Percentiles rank a stretch among this genome's conserved stretches.
Evolutionary conservation across 2,888 invertebrate species (phyloP).

Genomic region (Copidosoma aretas): DNA sequence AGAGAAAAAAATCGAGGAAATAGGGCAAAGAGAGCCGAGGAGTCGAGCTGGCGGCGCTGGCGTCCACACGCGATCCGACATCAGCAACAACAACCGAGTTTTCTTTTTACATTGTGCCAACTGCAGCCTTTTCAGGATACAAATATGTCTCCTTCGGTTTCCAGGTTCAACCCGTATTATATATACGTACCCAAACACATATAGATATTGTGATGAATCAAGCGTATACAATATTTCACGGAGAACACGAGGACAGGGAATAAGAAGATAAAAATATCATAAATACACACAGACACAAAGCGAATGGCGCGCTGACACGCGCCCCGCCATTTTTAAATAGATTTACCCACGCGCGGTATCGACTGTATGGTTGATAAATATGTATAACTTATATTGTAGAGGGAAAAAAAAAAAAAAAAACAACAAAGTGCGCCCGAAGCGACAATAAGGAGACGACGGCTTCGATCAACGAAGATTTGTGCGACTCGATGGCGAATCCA

Average conservation of each 20-base stretch:
- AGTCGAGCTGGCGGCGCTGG: too few relatives aligned
- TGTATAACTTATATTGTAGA: neutral
- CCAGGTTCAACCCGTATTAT: constrained; percentile 17
- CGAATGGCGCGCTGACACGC: neutral
- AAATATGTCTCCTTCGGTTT: constrained; percentile 28
- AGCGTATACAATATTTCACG: constrained; percentile 30
- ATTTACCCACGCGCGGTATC: constrained; percentile 20
- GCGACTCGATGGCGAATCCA: neutral
- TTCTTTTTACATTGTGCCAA: constrained; percentile 41
- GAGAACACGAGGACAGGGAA: too few relatives aligned
- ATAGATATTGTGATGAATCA: constrained; percentile 27
- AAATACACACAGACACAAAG: neutral
- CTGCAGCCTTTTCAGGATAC: constrained; percentile 34
- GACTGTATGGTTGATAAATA: neutral
- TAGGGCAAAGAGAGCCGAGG: too few relatives aligned
- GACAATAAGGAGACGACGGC: neutral
- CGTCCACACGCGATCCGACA: too few relatives aligned
- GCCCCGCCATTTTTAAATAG: constrained; percentile 23
- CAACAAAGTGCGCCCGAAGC: neutral
- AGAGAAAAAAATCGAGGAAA: too few relatives aligned
- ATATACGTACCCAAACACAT: too few relatives aligned
- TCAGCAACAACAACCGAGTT: constrained; percentile 25
- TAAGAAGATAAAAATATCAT: too few relatives aligned
- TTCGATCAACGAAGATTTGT: neutral
- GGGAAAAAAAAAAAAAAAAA: neutral